Conservation (phyloP, 2,888 invertebrate genomes). For the Microplitis manilae region DNA sequence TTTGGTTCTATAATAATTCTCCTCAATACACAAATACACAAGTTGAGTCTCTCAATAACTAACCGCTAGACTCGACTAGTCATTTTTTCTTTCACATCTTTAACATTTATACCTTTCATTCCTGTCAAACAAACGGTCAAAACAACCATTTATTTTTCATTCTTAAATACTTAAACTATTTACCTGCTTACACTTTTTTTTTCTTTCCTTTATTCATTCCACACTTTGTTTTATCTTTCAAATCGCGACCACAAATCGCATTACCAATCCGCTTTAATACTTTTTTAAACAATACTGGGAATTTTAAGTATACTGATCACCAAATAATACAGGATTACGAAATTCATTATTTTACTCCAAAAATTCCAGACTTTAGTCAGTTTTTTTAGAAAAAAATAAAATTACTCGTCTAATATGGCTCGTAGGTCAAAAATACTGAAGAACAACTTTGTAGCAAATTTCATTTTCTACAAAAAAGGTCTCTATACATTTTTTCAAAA, state of each 20-base stretch:
- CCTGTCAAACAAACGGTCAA: conserved; percentile 54
- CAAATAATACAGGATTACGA: no score
- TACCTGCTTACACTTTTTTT: conserved; percentile 37
- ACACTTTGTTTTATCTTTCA: conserved; percentile 34
- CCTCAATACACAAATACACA: conserved; percentile 4
- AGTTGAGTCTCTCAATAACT: conserved; percentile 7
- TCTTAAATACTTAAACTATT: conserved; percentile 35
- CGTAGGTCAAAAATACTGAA: no score
- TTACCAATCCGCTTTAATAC: neutral
- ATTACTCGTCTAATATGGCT: no score
- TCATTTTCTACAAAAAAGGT: no score
- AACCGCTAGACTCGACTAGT: neutral
- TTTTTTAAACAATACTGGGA: neutral
- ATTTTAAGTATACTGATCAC: neutral
- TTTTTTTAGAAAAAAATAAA: no score
- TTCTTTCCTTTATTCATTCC: conserved; percentile 40
- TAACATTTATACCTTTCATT: conserved; percentile 37
- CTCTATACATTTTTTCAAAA: no score
- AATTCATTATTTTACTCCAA: no score
- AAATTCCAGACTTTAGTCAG: no score
- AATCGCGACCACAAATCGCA: neutral
- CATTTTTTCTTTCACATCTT: conserved; percentile 14
- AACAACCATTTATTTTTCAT: conserved; percentile 58
- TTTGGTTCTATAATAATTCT: conserved; percentile 25
- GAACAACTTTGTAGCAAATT: no score